Evolutionary conservation across 1,140 invertebrate genomes (phyloP).

Genomic region (Bombus waltoni): DNA sequence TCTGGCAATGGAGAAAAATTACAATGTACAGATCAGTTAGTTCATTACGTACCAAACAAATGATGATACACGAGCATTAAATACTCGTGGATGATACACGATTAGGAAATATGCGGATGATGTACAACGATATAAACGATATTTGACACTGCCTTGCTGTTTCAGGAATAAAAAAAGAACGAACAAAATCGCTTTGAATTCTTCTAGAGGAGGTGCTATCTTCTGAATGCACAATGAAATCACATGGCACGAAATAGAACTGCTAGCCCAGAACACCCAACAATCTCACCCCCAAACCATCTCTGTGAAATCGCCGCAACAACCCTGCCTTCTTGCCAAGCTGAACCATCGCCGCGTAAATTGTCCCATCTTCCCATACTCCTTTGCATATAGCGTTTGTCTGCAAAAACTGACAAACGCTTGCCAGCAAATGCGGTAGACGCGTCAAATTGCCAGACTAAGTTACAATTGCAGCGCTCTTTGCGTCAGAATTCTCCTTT

Average conservation of each 20-base stretch:
- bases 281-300: not conserved
- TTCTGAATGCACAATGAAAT: not conserved
- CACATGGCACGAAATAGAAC: not conserved
- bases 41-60: not conserved
- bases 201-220: not conserved
- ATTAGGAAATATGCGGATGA: no score
- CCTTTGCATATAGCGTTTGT: not conserved
- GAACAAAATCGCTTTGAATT: not conserved
- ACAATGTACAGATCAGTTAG: not conserved
- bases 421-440: not conserved
- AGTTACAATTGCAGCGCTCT: not conserved
- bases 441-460: not conserved
- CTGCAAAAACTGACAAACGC: conserved; percentile 21
- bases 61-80: no score
- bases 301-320: not conserved
- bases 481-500: not conserved
- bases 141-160: not conserved
- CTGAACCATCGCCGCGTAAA: conserved; percentile 2
- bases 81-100: no score
- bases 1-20: no score
- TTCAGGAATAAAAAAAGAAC: not conserved
- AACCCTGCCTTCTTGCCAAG: conserved; percentile 3
- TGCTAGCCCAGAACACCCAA: not conserved
- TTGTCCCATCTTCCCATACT: conserved; percentile 1
- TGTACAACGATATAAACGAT: no score